Base-by-base conservation (phyloP, 2,113 vertebrate genomes). In the Oncorhynchus kisutch region DNA sequence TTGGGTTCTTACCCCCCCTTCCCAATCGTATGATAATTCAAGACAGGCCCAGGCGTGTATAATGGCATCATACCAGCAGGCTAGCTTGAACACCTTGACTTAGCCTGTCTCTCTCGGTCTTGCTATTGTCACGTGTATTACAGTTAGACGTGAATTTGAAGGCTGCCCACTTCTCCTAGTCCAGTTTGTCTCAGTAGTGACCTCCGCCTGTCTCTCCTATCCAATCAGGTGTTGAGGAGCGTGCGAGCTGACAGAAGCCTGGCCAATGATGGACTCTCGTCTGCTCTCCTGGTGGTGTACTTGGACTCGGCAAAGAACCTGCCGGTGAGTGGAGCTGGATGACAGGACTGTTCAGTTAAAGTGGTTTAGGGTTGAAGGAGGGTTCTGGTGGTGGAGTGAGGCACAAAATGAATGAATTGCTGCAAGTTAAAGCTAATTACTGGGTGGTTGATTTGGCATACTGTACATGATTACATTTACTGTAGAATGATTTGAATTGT, bases 281-380 rank as follows among this genome's bases (percentile, higher is more conserved):
- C 98, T 74, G 96, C 96, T 0, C 91, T 99, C 89, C 94, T 99
- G 62, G 93, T 99, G 81, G 90, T 98, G 66, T 96, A 96, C 85
- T 90, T 99, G 90, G 98, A 99, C 88, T 98, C 96, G 0, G 98
- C 97, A 16, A 93, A 94, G 87, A 99, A 97, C 84, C 93, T 99
- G 64, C 98, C 98, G 2, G 98, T 99, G 96, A 94, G 95, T 94
- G 57, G 1, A 0, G 0, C 54, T 18, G 39, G 39, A 45, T 45
- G 5, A 57, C 54, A 57, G 54, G 54, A 57, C 54, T 57, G 54
- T 20, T 14, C 20, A 12, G 39, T 45, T 2, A 57, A 12, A 62
- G n/a, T n/a, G 59, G 13, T 22, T 22, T 22, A 3, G 51, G 14
- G 51, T 54, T 54, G 59, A 62, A 22, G 59, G n/a, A 62, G n/a